Percentiles rank a stretch among this genome's conserved stretches.
Conservation (phyloP, 2,113 vertebrate species). For the Anser cygnoides region DNA sequence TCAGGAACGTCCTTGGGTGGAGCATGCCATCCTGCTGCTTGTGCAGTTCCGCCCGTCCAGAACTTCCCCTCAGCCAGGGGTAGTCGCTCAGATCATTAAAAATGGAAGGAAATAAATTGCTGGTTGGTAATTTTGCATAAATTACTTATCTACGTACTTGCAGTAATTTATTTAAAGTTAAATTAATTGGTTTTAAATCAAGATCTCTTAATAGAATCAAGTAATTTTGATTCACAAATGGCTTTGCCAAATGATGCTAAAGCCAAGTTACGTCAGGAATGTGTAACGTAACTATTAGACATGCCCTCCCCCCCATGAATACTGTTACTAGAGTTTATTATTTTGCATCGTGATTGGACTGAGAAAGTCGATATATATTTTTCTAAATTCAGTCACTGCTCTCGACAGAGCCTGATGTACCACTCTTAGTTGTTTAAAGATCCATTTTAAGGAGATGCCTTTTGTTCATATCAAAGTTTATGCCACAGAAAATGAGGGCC, state of each 20-base stretch:
- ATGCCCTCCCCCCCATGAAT: neutral
- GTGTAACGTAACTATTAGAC: neutral
- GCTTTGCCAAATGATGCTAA: neutral
- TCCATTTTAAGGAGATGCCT: neutral
- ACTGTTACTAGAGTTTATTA: neutral
- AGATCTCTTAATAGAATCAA: neutral
- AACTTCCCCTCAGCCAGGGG: neutral
- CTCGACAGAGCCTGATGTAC: neutral
- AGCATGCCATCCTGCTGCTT: neutral
- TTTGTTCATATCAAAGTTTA: neutral
- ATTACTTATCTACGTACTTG: neutral
- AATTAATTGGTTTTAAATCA: neutral
- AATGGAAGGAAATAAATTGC: neutral
- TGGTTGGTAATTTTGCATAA: neutral
- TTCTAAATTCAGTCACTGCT: neutral
- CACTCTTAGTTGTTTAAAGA: neutral
- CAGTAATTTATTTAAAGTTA: neutral
- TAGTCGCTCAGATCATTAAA: neutral
- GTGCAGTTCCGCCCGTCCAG: fast-evolving
- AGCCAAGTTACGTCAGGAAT: neutral
- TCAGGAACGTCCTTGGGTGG: neutral
- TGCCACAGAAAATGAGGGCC: neutral
- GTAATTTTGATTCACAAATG: neutral
- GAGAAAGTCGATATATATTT: neutral
- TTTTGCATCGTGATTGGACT: neutral